Conservation (phyloP, 1,140 invertebrate genomes). For the Patella vulgata region DNA sequence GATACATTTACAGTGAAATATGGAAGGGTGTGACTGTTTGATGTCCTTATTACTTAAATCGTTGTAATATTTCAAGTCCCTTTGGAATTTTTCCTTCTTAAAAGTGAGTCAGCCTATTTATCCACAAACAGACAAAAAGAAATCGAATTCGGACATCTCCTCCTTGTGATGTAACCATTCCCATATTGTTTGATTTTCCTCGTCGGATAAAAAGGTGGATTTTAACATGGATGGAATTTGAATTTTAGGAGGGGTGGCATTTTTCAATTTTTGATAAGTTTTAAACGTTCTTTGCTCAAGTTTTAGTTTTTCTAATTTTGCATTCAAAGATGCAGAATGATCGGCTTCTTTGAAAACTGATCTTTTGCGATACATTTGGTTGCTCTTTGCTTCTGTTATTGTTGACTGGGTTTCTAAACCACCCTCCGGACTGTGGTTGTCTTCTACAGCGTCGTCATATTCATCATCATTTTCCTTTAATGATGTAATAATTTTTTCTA, state of each 20-base stretch:
- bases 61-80: no score
- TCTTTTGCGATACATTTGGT: background rate
- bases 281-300: slow-evolving; percentile 33
- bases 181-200: slow-evolving; percentile 54
- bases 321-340: slow-evolving; percentile 13
- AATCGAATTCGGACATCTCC: slow-evolving; percentile 52
- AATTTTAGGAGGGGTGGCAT: slow-evolving; percentile 41
- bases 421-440: background rate
- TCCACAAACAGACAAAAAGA: slow-evolving; percentile 58
- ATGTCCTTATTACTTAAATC: no score
- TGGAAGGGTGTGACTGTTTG: no score
- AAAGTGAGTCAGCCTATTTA: no score
- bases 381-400: background rate
- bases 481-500: slow-evolving; percentile 51
- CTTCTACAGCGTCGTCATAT: slow-evolving; percentile 27
- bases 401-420: background rate
- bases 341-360: slow-evolving; percentile 4
- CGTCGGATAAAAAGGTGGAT: slow-evolving; percentile 39
- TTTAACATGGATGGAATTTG: slow-evolving; percentile 39
- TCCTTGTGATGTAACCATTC: slow-evolving; percentile 58
- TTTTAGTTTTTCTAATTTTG: slow-evolving; percentile 6
- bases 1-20: no score
- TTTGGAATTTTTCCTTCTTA: no score
- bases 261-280: slow-evolving; percentile 47
- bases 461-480: slow-evolving; percentile 43